Evolutionary conservation across 1,140 invertebrate species (phyloP), one percentile per base, ranked within the genome.

Genomic region (Nixonia krombeini): DNA sequence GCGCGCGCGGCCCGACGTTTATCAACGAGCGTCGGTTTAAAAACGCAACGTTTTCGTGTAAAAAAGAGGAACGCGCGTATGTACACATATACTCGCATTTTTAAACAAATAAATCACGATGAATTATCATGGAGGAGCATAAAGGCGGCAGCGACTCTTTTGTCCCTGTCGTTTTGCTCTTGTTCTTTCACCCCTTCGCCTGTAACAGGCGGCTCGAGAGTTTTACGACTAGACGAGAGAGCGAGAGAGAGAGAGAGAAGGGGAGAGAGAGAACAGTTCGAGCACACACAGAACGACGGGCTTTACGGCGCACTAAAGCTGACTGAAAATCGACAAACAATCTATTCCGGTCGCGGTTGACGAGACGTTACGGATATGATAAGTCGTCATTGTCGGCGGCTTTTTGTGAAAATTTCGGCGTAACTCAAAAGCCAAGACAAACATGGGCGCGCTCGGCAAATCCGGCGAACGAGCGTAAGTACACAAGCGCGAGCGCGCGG

Each of bases 381-480:
- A 64, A 56, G 72, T 70, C 67, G 53, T 72, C 65, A 58, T 65
- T 66, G 71, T 61, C 74, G 72, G 63, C 75, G 67, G 68, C 52
- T 70, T 77, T 78, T 75, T 71, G 70, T 81, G 76, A 80, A 83
- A 81, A 82, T 82, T 82, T 82, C 81, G 82, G 80, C 74, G 70
- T 76, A 75, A 79, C 72, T 81, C 79, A 84, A 84, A 84, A 80
- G 78, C 79, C 66, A 82, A 79, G 78, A 75, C 76, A 83, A 84
- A 83, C 73, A 82, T 82, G 77, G 82, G 81, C 76, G 82, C 80
- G 82, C 78, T 78, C 71, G 72, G 70, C 78, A 75, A 80, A 81
- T 80, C 74, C 71, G 70, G 76, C 74, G 58, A 65, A 70, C 61
- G 52, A 59, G 63, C 59, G 40, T 59, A 44, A 45, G 41, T 49